phyloP scores from a whole-genome alignment of 2,113 vertebrate species.

The Hiodon tergisus region DNA sequence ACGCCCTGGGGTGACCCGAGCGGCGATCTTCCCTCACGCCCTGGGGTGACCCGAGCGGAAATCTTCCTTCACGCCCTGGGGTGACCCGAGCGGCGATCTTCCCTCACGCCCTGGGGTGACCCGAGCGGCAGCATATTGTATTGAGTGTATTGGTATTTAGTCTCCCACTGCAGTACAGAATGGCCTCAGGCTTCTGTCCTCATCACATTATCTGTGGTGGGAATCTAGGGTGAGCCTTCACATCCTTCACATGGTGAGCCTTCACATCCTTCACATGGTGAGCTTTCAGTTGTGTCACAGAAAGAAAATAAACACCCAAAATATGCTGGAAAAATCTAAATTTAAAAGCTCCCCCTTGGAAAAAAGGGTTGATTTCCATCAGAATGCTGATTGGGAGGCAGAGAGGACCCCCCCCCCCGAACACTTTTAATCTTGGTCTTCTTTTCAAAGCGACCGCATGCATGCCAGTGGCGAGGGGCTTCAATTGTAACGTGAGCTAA shows the following conservation, averaged over 20 bases:
- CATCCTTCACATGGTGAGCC: background rate
- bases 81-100: too few relatives aligned
- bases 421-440: constrained; percentile 13
- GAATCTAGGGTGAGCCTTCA: background rate
- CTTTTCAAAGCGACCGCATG: constrained; percentile 19
- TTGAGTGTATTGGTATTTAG: too few relatives aligned
- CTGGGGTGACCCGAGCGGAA: too few relatives aligned
- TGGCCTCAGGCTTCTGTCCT: background rate
- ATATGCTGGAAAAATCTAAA: background rate
- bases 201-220: background rate
- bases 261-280: background rate
- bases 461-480: constrained; percentile 23
- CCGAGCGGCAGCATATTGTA: too few relatives aligned
- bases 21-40: too few relatives aligned
- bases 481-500: constrained; percentile 28
- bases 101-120: too few relatives aligned
- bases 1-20: too few relatives aligned
- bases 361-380: background rate
- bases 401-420: constrained; percentile 1
- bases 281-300: background rate
- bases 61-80: too few relatives aligned
- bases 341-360: too few relatives aligned
- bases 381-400: constrained; percentile 30
- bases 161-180: background rate
- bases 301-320: background rate